Conservation (phyloP, 1,140 invertebrate species). For the Acromyrmex charruanus region DNA sequence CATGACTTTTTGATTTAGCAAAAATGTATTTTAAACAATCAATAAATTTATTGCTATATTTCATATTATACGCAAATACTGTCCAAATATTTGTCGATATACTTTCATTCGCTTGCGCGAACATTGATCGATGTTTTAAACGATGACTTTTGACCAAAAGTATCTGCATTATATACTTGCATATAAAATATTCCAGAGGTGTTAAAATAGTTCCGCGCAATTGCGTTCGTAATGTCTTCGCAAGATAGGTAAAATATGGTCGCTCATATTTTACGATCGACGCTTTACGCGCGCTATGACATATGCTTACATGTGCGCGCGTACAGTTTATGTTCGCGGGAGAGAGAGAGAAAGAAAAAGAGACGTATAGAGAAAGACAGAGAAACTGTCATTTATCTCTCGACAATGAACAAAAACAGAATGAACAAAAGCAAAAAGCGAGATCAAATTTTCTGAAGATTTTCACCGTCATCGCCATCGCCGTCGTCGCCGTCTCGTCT, state of each 20-base stretch:
- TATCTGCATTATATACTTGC: background rate
- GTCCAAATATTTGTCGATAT: background rate
- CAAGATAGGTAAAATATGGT: constrained; percentile 15
- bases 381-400: background rate
- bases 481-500: background rate
- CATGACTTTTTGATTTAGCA: background rate
- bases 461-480: background rate
- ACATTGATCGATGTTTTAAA: background rate
- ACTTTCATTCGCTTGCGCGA: background rate
- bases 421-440: constrained; percentile 2
- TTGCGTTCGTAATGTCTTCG: background rate
- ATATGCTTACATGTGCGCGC: background rate
- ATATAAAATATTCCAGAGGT: constrained; percentile 10
- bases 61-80: background rate
- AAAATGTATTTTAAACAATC: background rate
- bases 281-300: constrained; percentile 11
- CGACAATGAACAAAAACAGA: background rate
- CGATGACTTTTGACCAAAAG: background rate
- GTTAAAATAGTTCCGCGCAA: constrained; percentile 8
- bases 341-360: background rate
- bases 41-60: background rate
- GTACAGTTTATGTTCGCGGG: background rate
- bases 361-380: background rate
- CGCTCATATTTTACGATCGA: constrained; percentile 51
- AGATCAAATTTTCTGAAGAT: background rate